Evolutionary conservation across 1,140 invertebrate genomes (phyloP).

Genomic region (Leptinotarsa lineolata): DNA sequence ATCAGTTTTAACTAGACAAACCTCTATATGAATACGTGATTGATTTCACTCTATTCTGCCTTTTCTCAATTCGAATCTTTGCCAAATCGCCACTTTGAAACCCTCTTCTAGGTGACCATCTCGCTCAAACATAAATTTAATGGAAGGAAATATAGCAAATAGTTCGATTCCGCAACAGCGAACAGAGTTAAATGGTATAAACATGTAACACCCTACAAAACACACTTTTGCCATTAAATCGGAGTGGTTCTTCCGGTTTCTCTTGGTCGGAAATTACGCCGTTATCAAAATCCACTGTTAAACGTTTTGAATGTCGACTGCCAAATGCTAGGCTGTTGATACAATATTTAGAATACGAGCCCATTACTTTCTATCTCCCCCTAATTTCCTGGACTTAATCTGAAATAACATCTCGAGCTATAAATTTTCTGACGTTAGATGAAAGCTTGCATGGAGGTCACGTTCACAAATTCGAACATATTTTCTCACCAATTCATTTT

Average conservation of each 20-base stretch:
- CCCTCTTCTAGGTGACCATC: not conserved
- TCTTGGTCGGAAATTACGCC: slow-evolving; percentile 24
- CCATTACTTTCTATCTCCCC: too few species aligned
- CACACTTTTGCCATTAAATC: slow-evolving; percentile 30
- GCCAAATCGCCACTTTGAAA: not conserved
- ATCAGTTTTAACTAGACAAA: too few species aligned
- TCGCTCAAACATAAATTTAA: not conserved
- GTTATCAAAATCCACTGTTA: slow-evolving; percentile 23
- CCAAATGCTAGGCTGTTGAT: not conserved
- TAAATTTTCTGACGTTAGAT: too few species aligned
- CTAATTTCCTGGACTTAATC: too few species aligned
- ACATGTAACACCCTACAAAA: slow-evolving; percentile 28
- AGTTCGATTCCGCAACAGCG: slow-evolving; percentile 4
- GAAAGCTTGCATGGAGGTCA: too few species aligned
- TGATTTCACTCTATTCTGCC: too few species aligned
- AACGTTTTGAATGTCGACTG: not conserved
- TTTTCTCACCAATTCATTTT: too few species aligned
- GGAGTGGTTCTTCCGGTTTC: slow-evolving; percentile 28
- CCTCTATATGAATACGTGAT: too few species aligned
- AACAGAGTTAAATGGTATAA: slow-evolving; percentile 30
- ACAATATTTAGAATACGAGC: too few species aligned
- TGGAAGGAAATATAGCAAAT: slow-evolving; percentile 9
- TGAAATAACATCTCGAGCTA: too few species aligned
- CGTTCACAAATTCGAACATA: too few species aligned
- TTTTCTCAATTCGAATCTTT: too few species aligned